Base-by-base conservation (phyloP, 2,113 vertebrate species). In the Myxocyprinus asiaticus region DNA sequence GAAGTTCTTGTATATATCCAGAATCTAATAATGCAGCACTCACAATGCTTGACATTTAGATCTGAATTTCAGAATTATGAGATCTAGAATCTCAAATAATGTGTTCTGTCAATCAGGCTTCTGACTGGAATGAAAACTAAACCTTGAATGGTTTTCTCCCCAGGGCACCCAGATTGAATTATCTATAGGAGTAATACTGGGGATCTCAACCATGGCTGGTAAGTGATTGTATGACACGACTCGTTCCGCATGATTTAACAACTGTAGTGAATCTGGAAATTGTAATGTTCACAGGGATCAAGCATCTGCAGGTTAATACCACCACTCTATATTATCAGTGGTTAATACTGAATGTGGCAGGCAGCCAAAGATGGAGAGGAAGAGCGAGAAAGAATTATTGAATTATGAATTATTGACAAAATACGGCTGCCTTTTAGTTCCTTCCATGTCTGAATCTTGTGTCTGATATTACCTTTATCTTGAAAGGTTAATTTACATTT, bases 191-290 rank as follows among this genome's bases (percentile, higher is more conserved):
- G 95, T 98, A 87, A 88, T 98, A 89, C 92, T 99, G 72, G 97
- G 97, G 84, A 99, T 99, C 92, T 98, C 97, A 78, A 98, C 97
- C 64, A 99, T 99, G 97, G 97, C 96, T 92, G 97, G 97, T 96
- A 94, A 92, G 94, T 92, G 81, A 55, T 48, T 44, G 11, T 67
- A 42, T 1, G 43, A 58, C 55, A 58, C 3, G n/a, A 15, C 55
- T 15, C 15, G 6, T n/a, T 61, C 50, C 64, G 42, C 9, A 42
- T 76, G 17, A 62, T 48, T 59, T n/a, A 7, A 61, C n/a, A 47
- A 6, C 48, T 75, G 43, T 59, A 47, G 48, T 59, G 58, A 22
- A 73, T 50, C 10, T 70, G 50, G 9, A 45, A 61, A 7, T 74
- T 53, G 55, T 58, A 58, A 58, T 15, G 55, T 6, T 58, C 55